These are phyloP conservation scores for Lepilemur ruficaudatus DNA, from an alignment of 2,797 vertebrate genomes.

Conservation along the genomic window DNA sequence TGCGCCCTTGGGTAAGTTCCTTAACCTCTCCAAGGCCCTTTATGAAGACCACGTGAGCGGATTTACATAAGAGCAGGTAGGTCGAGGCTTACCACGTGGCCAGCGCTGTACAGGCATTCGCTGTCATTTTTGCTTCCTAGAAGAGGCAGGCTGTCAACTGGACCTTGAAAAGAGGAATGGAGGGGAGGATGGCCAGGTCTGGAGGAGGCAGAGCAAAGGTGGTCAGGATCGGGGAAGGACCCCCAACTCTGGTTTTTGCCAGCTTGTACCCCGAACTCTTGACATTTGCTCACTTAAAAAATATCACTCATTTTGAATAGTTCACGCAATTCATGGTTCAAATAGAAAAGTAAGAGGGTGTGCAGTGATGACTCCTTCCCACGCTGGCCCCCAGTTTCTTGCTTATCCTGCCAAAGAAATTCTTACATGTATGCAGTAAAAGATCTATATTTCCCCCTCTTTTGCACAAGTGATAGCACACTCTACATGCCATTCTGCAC, in stretches of 20 bases:
- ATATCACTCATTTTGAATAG: not conserved
- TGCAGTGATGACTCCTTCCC: not conserved
- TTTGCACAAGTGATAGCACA: not conserved
- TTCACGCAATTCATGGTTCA: not conserved
- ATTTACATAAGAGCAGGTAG: not conserved
- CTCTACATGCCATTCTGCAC: not conserved
- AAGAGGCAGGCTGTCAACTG: not conserved
- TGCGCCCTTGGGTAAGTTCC: not conserved
- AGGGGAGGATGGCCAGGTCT: not conserved
- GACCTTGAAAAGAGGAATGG: not conserved
- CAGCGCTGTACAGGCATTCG: not conserved
- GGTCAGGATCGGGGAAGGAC: not conserved
- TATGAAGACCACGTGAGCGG: not conserved
- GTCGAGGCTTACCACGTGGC: accelerated
- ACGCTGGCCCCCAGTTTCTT: not conserved
- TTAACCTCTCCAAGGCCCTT: not conserved
- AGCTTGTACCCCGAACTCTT: not conserved
- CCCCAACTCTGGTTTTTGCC: not conserved
- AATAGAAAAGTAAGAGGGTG: not conserved
- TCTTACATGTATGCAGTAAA: not conserved
- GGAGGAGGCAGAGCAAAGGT: not conserved
- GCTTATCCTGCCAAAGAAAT: not conserved
- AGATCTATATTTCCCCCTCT: not conserved
- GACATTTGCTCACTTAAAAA: not conserved
- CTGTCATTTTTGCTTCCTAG: not conserved